A percentile compares a stretch with the other conserved stretches of the same genome.
Conservation (phyloP, 2,113 vertebrate genomes). For the Pangasianodon gigas region DNA sequence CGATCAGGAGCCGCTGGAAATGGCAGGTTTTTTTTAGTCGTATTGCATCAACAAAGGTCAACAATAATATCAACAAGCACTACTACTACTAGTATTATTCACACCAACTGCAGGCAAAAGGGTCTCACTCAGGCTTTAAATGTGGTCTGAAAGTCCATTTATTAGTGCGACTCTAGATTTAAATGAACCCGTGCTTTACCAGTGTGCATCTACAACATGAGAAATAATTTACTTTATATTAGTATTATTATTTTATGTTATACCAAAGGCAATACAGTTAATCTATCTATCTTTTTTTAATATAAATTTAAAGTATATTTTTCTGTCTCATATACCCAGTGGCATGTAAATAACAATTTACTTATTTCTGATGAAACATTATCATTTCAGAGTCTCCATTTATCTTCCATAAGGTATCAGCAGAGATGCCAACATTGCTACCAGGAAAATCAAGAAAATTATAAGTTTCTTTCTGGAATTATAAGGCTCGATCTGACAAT, state of each 20-base stretch:
- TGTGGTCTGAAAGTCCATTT: not conserved
- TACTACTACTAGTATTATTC: not conserved
- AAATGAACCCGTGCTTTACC: not conserved
- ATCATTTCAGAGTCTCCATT: no score
- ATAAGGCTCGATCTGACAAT: not conserved
- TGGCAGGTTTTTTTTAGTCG: not conserved
- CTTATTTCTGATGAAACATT: no score
- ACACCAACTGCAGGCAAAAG: not conserved
- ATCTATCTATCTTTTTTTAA: no score
- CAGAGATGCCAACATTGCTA: no score
- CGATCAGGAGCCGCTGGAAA: slow-evolving; percentile 11
- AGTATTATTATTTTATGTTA: not conserved
- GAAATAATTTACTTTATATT: not conserved
- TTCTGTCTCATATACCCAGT: no score
- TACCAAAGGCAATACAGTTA: not conserved
- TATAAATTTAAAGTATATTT: no score
- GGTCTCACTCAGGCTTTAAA: not conserved
- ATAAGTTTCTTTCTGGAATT: no score
- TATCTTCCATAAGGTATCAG: no score
- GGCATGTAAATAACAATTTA: no score
- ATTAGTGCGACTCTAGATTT: not conserved
- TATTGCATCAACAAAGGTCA: slow-evolving; percentile 22
- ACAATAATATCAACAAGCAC: slow-evolving; percentile 7
- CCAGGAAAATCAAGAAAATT: no score
- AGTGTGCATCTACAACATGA: not conserved